phyloP scores from a whole-genome alignment of 1,140 invertebrate species.

The Tetramorium parvispinum region DNA sequence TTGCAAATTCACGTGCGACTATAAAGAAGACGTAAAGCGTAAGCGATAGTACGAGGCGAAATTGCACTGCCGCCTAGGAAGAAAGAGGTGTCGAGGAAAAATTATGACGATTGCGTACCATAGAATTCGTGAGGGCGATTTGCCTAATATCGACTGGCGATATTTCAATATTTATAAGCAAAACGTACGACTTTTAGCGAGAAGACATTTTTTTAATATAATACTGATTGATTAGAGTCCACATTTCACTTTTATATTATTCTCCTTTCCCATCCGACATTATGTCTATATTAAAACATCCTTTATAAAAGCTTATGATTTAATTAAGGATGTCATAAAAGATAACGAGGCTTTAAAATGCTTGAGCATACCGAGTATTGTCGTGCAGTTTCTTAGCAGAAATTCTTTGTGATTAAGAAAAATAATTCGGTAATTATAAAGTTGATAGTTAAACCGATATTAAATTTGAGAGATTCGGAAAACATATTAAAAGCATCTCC shows the following conservation, averaged over 20 bases:
- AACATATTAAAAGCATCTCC: neutral
- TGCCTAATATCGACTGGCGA: conserved; percentile 12
- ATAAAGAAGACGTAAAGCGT: conserved; percentile 30
- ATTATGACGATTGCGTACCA: conserved; percentile 3
- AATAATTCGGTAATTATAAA: conserved; percentile 5
- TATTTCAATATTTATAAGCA: neutral
- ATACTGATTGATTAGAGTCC: neutral
- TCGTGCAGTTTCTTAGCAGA: neutral
- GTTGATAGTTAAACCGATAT: neutral
- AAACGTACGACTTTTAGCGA: neutral
- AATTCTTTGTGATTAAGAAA: conserved; percentile 1
- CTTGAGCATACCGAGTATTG: neutral
- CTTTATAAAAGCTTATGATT: conserved; percentile 3
- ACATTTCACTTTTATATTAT: neutral
- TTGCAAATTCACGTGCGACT: conserved; percentile 28
- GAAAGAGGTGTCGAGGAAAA: neutral
- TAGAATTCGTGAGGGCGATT: neutral
- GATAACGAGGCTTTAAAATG: neutral
- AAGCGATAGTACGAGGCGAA: neutral
- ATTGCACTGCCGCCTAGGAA: conserved; percentile 5
- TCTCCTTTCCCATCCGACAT: neutral
- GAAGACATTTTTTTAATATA: neutral
- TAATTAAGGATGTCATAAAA: conserved; percentile 5
- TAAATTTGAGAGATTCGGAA: neutral
- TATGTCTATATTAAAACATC: neutral